These are phyloP conservation scores for Oreochromis grahami DNA, from an alignment of 2,797 vertebrate genomes.

Conservation along the genomic window DNA sequence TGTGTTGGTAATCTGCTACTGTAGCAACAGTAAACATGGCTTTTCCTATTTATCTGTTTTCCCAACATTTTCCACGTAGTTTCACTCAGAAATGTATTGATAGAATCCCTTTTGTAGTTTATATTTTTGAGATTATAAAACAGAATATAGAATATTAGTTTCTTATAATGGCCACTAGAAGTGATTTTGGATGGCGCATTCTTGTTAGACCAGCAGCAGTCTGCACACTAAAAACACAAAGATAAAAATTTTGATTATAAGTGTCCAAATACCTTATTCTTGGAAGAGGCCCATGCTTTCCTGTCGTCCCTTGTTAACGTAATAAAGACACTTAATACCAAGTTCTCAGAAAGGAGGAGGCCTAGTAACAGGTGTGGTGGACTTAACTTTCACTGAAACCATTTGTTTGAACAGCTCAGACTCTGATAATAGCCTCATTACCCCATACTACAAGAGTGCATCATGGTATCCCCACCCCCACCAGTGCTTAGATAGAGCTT, in stretches of 20 bases:
- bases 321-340: constrained; percentile 14
- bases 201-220: background rate
- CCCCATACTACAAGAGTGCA: background rate
- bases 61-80: background rate
- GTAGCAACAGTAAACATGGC: background rate
- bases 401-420: constrained; percentile 12
- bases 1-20: background rate
- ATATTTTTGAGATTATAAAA: background rate
- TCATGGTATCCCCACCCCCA: background rate
- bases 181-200: background rate
- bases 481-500: background rate
- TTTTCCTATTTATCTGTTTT: background rate
- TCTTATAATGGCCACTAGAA: background rate
- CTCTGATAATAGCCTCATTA: constrained; percentile 32
- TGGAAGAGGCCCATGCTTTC: background rate
- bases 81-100: background rate
- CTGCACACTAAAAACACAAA: background rate
- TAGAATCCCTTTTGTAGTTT: background rate
- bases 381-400: background rate
- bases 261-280: background rate
- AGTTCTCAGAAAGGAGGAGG: background rate
- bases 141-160: background rate
- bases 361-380: constrained; percentile 39
- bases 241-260: background rate
- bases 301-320: constrained; percentile 14